These are phyloP conservation scores for Agrochola macilenta DNA, from an alignment of 2,888 invertebrate genomes.

Conservation along the genomic window DNA sequence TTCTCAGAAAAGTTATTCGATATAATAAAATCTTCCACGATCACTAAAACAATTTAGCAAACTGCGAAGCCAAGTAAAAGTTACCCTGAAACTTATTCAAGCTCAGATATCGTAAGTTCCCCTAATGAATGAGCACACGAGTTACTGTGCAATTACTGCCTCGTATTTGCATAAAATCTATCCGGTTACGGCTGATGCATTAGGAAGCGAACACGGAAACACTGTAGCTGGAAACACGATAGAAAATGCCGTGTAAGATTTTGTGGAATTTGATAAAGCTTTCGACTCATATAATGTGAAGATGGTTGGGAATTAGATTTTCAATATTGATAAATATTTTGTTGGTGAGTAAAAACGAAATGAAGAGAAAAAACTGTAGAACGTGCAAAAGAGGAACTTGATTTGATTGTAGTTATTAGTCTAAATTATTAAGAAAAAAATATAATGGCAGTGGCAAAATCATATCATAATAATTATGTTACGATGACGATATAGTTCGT, in stretches of 20 bases:
- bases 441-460: background rate
- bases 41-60: conserved; percentile 57
- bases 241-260: conserved; percentile 15
- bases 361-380: background rate
- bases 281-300: background rate
- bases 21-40: conserved; percentile 45
- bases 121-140: conserved; percentile 80
- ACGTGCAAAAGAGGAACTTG: background rate
- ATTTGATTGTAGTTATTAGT: background rate
- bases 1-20: conserved; percentile 31
- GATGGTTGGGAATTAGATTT: conserved; percentile 15
- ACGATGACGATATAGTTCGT: background rate
- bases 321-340: conserved; percentile 9
- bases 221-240: conserved; percentile 55
- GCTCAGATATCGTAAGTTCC: conserved; percentile 68
- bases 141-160: conserved; percentile 78
- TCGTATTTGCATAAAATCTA: conserved; percentile 80
- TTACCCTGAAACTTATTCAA: conserved; percentile 67
- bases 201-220: conserved; percentile 63
- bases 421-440: background rate
- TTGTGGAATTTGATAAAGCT: background rate
- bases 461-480: background rate
- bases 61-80: conserved; percentile 50
- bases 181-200: conserved; percentile 69
- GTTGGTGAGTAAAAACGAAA: background rate